phyloP scores from a whole-genome alignment of 1,140 invertebrate genomes.

The Hypsibius dujardini region DNA sequence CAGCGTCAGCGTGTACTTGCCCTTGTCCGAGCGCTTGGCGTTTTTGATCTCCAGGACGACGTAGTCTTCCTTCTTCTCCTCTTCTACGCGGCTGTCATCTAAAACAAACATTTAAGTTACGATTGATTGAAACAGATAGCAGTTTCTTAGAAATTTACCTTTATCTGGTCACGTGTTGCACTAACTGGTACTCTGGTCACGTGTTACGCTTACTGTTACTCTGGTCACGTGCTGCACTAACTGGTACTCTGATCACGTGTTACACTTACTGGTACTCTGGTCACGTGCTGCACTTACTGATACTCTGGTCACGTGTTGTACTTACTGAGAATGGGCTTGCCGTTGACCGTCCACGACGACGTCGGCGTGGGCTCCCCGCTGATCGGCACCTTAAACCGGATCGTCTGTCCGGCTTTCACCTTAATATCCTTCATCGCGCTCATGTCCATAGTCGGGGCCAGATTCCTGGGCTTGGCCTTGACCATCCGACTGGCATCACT shows the following conservation, averaged over 20 bases:
- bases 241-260: no score
- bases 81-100: constrained; percentile 46
- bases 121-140: no score
- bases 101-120: no score
- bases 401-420: constrained; percentile 70
- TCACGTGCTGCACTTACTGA: no score
- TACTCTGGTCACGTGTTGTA: no score
- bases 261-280: no score
- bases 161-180: no score
- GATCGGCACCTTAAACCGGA: constrained; percentile 70
- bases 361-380: constrained; percentile 42
- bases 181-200: no score
- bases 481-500: constrained; percentile 70
- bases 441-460: constrained; percentile 66
- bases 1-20: constrained; percentile 61
- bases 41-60: constrained; percentile 70
- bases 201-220: no score
- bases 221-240: no score
- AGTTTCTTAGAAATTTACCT: no score
- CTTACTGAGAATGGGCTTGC: constrained; percentile 42
- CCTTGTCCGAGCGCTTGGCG: constrained; percentile 57
- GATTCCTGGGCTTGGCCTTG: constrained; percentile 45
- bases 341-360: constrained; percentile 76
- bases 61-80: constrained; percentile 51
- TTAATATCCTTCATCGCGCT: constrained; percentile 61